Conservation (phyloP, 1,140 invertebrate species). For the Lasioglossum baleicum region DNA sequence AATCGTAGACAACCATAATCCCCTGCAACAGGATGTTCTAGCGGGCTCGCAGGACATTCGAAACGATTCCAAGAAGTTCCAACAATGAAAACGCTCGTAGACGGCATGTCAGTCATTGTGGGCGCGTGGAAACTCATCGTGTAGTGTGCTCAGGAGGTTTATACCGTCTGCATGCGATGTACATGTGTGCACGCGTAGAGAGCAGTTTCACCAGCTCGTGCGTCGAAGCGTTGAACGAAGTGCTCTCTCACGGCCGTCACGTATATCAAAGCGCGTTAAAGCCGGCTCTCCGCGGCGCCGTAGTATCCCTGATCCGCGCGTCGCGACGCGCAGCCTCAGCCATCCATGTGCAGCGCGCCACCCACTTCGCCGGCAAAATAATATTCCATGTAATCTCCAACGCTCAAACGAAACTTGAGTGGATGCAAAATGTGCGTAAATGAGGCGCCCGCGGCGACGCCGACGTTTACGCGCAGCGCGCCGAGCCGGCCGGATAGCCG, state of each 20-base stretch:
- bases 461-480: slow-evolving; percentile 36
- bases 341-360: slow-evolving; percentile 23
- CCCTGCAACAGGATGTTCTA: no score
- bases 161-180: slow-evolving; percentile 10
- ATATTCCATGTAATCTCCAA: slow-evolving; percentile 70
- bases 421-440: slow-evolving; percentile 71
- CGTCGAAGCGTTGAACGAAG: slow-evolving; percentile 41
- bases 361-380: slow-evolving; percentile 61
- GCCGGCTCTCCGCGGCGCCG: slow-evolving; percentile 6
- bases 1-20: no score
- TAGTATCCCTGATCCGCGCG: no score
- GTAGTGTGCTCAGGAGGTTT: neutral
- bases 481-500: slow-evolving; percentile 30
- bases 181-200: neutral
- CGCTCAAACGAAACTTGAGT: slow-evolving; percentile 70
- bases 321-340: slow-evolving; percentile 11
- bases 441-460: slow-evolving; percentile 63
- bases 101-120: slow-evolving; percentile 17
- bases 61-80: neutral
- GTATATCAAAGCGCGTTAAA: slow-evolving; percentile 62
- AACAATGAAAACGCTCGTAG: neutral
- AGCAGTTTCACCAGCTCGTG: slow-evolving; percentile 18
- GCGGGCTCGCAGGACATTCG: neutral
- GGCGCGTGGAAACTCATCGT: slow-evolving; percentile 6
- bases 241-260: slow-evolving; percentile 43